Evolutionary conservation across 2,888 invertebrate species (phyloP).

Genomic region (Desoria tigrina): DNA sequence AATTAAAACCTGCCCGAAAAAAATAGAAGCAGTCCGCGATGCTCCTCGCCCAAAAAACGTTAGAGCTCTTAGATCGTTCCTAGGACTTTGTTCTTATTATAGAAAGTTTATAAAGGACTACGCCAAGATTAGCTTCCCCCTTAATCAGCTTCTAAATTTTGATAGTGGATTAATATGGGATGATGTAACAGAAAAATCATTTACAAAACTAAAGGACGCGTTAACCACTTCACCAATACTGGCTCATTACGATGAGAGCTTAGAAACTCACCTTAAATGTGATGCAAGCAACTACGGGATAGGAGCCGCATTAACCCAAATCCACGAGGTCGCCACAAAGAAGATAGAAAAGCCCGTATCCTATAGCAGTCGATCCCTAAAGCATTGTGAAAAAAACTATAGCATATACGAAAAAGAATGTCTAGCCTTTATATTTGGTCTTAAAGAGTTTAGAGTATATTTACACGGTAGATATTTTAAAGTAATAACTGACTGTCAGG

Average conservation of each 20-base stretch:
- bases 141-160: neutral
- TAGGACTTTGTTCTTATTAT: too few relatives aligned
- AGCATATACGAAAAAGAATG: too few relatives aligned
- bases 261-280: neutral
- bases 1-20: neutral
- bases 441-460: too few relatives aligned
- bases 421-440: too few relatives aligned
- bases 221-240: neutral
- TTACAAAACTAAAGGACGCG: slow-evolving; percentile 6
- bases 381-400: neutral
- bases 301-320: slow-evolving; percentile 15
- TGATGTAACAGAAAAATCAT: neutral
- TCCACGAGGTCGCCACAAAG: neutral
- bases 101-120: too few relatives aligned
- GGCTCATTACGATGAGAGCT: neutral
- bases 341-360: slow-evolving; percentile 6
- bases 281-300: slow-evolving; percentile 5
- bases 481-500: slow-evolving; percentile 14
- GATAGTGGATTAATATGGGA: neutral
- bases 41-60: slow-evolving; percentile 8
- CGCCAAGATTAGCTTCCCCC: neutral
- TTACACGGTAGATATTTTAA: slow-evolving; percentile 17
- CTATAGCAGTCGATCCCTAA: slow-evolving; percentile 8
- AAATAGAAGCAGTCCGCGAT: slow-evolving; percentile 4
- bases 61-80: too few relatives aligned